Conservation (phyloP, 2,888 invertebrate species). For the Euzophera pinguis region DNA sequence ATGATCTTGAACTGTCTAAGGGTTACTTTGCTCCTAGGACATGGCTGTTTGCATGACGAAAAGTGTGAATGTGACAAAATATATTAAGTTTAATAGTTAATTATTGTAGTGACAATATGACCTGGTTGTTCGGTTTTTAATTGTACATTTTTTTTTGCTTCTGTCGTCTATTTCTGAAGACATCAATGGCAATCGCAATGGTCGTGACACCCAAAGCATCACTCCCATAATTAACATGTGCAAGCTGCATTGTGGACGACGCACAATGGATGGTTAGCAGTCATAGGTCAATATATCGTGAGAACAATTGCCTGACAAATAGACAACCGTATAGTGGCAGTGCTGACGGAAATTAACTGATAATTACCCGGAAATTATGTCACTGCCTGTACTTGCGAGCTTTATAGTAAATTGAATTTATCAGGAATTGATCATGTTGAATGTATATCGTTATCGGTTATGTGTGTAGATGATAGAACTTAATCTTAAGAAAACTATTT, state of each 20-base stretch:
- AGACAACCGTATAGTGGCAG: not conserved
- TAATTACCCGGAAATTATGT: conserved; percentile 8
- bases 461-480: not conserved
- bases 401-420: not conserved
- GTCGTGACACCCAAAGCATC: conserved; percentile 49
- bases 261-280: conserved; percentile 32
- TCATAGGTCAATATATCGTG: conserved; percentile 12
- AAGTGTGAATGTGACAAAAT: too few species aligned
- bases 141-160: too few species aligned
- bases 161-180: not conserved
- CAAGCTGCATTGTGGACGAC: conserved; percentile 32
- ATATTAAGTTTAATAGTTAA: too few species aligned
- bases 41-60: too few species aligned
- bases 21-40: too few species aligned
- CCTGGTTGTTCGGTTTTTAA: too few species aligned
- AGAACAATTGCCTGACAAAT: conserved; percentile 12
- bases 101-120: too few species aligned
- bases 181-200: conserved; percentile 45
- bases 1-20: too few species aligned
- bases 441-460: not conserved
- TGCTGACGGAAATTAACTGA: conserved; percentile 5
- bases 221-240: conserved; percentile 60
- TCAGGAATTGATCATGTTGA: not conserved
- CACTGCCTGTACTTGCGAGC: not conserved
- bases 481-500: too few species aligned